Evolutionary conservation across 1,140 invertebrate genomes (phyloP).

Genomic region (Harpegnathos saltator): DNA sequence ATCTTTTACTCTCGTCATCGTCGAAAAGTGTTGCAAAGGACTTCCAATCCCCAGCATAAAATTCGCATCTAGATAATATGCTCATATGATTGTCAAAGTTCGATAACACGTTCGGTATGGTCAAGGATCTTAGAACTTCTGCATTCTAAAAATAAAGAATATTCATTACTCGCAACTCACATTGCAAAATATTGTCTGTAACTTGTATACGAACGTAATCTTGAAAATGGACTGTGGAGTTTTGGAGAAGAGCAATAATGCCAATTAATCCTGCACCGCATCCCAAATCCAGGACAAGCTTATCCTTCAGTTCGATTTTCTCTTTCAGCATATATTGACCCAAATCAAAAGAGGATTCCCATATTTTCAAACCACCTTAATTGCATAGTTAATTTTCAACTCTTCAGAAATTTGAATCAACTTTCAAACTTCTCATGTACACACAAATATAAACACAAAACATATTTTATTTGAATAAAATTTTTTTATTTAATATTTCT

Average conservation of each 20-base stretch:
- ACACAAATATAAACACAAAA: too few relatives aligned
- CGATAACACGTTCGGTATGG: slow-evolving; percentile 92
- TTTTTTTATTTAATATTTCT: too few relatives aligned
- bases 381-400: slow-evolving; percentile 27
- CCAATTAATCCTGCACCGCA: slow-evolving; percentile 95
- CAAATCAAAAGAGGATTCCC: slow-evolving; percentile 95
- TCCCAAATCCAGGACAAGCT: slow-evolving; percentile 92
- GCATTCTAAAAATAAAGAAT: slow-evolving; percentile 90
- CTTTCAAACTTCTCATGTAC: not conserved
- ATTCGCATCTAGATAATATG: slow-evolving; percentile 86
- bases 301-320: slow-evolving; percentile 84
- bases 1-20: slow-evolving; percentile 85
- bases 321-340: slow-evolving; percentile 88
- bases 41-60: slow-evolving; percentile 94
- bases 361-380: slow-evolving; percentile 94
- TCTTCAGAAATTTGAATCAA: slow-evolving; percentile 28
- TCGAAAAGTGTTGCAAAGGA: slow-evolving; percentile 86
- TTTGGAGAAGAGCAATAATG: slow-evolving; percentile 89
- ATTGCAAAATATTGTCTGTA: not conserved
- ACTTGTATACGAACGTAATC: slow-evolving; percentile 92
- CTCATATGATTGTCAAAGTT: slow-evolving; percentile 87
- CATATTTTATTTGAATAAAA: too few relatives aligned
- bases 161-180: slow-evolving; percentile 72
- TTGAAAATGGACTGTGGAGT: slow-evolving; percentile 92
- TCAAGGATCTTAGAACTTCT: slow-evolving; percentile 90